Evolutionary conservation across 2,888 invertebrate species (phyloP).

Genomic region (Emesis furor): DNA sequence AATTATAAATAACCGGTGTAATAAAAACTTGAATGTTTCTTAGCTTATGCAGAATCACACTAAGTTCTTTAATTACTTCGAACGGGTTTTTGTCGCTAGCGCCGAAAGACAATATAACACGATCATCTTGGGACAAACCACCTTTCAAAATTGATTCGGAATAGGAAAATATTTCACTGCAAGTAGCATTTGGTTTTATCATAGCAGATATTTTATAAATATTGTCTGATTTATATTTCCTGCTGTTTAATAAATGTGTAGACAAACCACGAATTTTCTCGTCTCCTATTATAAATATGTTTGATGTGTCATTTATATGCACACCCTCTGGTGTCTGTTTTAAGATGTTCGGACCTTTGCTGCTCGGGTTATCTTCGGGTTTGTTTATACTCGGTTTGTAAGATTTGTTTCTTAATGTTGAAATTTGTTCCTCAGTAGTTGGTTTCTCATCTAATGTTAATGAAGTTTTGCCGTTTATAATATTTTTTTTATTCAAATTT

Average conservation of each 20-base stretch:
- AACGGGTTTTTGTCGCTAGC: not conserved
- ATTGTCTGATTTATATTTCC: not conserved
- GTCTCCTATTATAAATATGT: not conserved
- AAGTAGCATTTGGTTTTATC: conserved; percentile 1
- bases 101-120: not conserved
- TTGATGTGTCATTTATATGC: not conserved
- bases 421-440: not conserved
- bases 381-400: not conserved
- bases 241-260: not conserved
- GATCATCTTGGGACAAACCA: not conserved
- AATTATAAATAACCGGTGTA: not conserved
- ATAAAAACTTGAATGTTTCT: not conserved
- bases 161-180: not conserved
- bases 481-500: not conserved
- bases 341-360: not conserved
- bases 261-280: not conserved
- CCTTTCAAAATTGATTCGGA: not conserved
- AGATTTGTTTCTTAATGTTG: not conserved
- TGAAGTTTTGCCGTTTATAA: not conserved
- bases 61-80: conserved; percentile 3
- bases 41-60: not conserved
- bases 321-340: not conserved
- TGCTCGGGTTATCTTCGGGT: not conserved
- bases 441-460: not conserved
- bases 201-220: not conserved